These are phyloP conservation scores for Mus musculus DNA, from an alignment of 2,113 vertebrate genomes.

Conservation along the genomic window DNA sequence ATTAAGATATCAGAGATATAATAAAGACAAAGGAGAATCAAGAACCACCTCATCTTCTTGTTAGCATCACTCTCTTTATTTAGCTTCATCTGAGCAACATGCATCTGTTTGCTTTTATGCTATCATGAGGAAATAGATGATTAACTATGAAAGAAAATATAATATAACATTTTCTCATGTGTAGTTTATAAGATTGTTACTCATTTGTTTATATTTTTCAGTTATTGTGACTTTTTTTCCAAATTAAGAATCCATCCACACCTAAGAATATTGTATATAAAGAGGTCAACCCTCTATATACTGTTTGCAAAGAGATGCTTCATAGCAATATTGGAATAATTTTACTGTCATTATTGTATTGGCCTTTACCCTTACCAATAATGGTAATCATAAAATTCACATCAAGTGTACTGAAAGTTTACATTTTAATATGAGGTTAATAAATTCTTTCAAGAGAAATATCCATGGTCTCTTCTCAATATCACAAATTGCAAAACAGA, in stretches of 20 bases:
- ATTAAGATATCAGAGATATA: neutral
- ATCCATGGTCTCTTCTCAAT: neutral
- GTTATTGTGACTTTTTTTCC: neutral
- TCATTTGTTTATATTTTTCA: slow-evolving; percentile 9
- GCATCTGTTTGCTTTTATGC: neutral
- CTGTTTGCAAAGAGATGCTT: neutral
- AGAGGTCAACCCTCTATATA: slow-evolving; percentile 37
- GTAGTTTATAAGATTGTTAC: neutral
- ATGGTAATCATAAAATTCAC: neutral
- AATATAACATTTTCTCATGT: neutral
- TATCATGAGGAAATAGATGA: neutral
- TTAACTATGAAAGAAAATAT: neutral
- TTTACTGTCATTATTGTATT: neutral
- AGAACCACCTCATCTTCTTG: neutral
- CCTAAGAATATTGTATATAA: neutral
- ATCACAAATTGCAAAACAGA: slow-evolving; percentile 36
- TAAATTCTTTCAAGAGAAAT: slow-evolving; percentile 17
- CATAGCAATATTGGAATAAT: neutral
- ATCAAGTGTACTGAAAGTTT: neutral
- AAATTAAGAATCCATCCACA: neutral
- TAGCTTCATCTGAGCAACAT: neutral
- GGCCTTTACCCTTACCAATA: too few species aligned
- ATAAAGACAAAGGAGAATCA: neutral
- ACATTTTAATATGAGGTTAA: slow-evolving; percentile 6
- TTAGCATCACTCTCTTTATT: neutral